Evolutionary conservation across 2,888 invertebrate species (phyloP).

Genomic region (Amitus sp.): DNA sequence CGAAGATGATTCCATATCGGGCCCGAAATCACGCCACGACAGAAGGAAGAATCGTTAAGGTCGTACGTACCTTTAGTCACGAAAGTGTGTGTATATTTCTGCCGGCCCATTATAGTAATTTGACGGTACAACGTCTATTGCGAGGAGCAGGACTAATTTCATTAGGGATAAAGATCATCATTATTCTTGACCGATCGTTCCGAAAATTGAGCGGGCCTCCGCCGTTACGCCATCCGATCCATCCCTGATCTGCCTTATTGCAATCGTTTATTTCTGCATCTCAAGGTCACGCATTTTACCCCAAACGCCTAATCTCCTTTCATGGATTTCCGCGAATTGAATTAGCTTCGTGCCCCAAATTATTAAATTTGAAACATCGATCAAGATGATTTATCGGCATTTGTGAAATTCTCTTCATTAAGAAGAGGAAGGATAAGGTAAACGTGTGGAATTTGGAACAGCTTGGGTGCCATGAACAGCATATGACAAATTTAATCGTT

Average conservation of each 20-base stretch:
- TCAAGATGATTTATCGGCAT: too few species aligned
- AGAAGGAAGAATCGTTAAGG: slow-evolving; percentile 40
- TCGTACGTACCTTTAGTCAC: slow-evolving; percentile 29
- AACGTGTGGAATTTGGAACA: too few species aligned
- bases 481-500: too few species aligned
- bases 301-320: too few species aligned
- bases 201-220: slow-evolving; percentile 48
- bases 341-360: too few species aligned
- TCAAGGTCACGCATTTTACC: too few species aligned
- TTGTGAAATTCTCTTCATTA: too few species aligned
- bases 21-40: slow-evolving; percentile 36
- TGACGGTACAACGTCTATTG: slow-evolving; percentile 59
- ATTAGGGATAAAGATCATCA: slow-evolving; percentile 65
- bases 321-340: too few species aligned
- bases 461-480: too few species aligned
- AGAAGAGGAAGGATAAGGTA: too few species aligned
- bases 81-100: slow-evolving; percentile 41
- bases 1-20: slow-evolving; percentile 37
- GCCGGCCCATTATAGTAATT: slow-evolving; percentile 63
- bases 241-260: slow-evolving; percentile 20
- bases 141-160: slow-evolving; percentile 61
- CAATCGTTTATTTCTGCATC: slow-evolving; percentile 23
- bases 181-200: slow-evolving; percentile 56
- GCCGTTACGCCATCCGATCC: slow-evolving; percentile 36
- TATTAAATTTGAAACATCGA: too few species aligned